Evolutionary conservation across 2,888 invertebrate species (phyloP).

Genomic region (Busseola fusca): DNA sequence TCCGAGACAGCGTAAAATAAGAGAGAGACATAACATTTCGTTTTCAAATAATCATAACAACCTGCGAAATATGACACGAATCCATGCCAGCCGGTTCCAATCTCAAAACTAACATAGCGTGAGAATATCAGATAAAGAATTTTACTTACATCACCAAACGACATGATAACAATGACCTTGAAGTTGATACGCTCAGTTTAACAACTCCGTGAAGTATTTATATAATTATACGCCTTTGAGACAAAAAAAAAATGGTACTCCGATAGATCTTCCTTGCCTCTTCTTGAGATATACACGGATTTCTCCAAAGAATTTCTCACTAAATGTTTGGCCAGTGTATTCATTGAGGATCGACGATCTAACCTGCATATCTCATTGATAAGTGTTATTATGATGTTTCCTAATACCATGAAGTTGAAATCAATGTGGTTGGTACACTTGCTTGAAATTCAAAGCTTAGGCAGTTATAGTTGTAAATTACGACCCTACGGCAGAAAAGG

Average conservation of each 20-base stretch:
- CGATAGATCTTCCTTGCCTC: not conserved
- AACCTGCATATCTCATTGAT: slow-evolving; percentile 27
- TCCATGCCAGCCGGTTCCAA: slow-evolving; percentile 45
- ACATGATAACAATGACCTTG: slow-evolving; percentile 69
- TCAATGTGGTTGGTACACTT: not conserved
- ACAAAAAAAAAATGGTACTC: slow-evolving; percentile 7
- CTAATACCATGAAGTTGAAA: slow-evolving; percentile 7
- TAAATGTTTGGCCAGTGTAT: slow-evolving; percentile 11
- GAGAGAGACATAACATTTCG: slow-evolving; percentile 39
- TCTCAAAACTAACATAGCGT: slow-evolving; percentile 68
- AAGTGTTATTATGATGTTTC: slow-evolving; percentile 22
- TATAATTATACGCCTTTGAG: slow-evolving; percentile 48
- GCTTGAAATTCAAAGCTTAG: not conserved
- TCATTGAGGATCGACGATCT: slow-evolving; percentile 8
- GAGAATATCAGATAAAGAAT: slow-evolving; percentile 74
- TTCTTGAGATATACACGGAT: not conserved
- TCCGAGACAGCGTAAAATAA: slow-evolving; percentile 48
- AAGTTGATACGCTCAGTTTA: slow-evolving; percentile 53
- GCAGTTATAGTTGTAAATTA: too few relatives aligned
- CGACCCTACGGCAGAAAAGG: too few relatives aligned
- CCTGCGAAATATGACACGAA: slow-evolving; percentile 50
- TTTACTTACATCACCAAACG: slow-evolving; percentile 62
- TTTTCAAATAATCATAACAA: slow-evolving; percentile 48
- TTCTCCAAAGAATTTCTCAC: not conserved
- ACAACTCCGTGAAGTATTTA: slow-evolving; percentile 59